Evolutionary conservation across 2,888 invertebrate species (phyloP).

Genomic region (Polydesmus complanatus): DNA sequence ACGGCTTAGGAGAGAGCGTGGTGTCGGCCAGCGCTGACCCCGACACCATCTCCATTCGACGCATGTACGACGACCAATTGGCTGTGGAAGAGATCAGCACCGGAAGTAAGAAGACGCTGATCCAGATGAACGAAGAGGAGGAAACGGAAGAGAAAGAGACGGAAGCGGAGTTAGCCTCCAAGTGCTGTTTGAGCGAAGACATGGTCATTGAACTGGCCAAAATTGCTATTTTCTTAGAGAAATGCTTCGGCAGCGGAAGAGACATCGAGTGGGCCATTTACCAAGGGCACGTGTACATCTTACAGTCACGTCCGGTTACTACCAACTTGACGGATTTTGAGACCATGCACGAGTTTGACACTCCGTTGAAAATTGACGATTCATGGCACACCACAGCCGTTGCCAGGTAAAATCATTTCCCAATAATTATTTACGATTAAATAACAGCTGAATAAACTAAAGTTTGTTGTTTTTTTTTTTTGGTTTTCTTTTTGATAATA

Average conservation of each 20-base stretch:
- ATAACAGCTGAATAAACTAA: too few relatives aligned
- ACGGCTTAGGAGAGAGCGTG: slow-evolving; percentile 71
- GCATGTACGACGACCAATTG: slow-evolving; percentile 38
- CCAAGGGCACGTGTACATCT: not conserved
- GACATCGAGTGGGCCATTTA: not conserved
- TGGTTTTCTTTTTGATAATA: too few relatives aligned
- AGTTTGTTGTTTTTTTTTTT: too few relatives aligned
- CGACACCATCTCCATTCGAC: slow-evolving; percentile 49
- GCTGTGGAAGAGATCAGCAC: slow-evolving; percentile 7
- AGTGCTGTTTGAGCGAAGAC: not conserved
- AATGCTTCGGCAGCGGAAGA: not conserved
- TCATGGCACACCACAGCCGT: slow-evolving; percentile 56
- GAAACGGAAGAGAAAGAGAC: not conserved
- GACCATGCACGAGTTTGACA: slow-evolving; percentile 60
- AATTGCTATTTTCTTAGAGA: not conserved
- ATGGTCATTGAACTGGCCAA: not conserved
- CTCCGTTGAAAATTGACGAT: slow-evolving; percentile 47
- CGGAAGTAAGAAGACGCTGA: not conserved
- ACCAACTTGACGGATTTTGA: slow-evolving; percentile 56
- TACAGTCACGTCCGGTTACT: not conserved
- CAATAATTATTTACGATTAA: too few relatives aligned
- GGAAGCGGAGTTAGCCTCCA: not conserved
- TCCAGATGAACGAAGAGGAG: not conserved
- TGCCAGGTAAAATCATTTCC: slow-evolving; percentile 42
- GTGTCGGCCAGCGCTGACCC: slow-evolving; percentile 65